Evolutionary conservation across 1,140 invertebrate genomes (phyloP).

Genomic region (Aphidius gifuensis): DNA sequence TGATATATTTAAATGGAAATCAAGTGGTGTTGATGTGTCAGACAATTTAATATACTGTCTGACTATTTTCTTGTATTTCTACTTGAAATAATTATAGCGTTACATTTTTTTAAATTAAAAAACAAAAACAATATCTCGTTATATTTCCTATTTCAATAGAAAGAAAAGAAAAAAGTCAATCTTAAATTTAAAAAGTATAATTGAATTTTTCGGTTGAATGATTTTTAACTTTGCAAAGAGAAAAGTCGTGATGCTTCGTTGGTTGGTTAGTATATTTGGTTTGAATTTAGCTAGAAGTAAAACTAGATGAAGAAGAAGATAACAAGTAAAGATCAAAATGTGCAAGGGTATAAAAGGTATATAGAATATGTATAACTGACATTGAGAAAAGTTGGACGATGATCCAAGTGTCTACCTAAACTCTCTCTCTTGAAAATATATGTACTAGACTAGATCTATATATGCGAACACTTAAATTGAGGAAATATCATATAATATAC

Average conservation of each 20-base stretch:
- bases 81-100: no score
- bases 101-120: no score
- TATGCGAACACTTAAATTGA: conserved; percentile 20
- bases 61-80: no score
- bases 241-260: neutral
- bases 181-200: conserved; percentile 30
- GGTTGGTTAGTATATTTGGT: conserved; percentile 36
- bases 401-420: no score
- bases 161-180: no score
- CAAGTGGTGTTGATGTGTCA: no score
- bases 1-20: no score
- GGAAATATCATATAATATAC: conserved; percentile 16
- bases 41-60: no score
- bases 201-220: conserved; percentile 54
- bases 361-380: conserved; percentile 29
- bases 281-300: conserved; percentile 23
- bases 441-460: conserved; percentile 13
- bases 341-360: conserved; percentile 18
- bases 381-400: conserved; percentile 31
- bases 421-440: conserved; percentile 26
- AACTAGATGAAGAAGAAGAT: neutral
- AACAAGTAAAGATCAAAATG: conserved; percentile 12
- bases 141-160: no score
- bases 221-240: conserved; percentile 35
- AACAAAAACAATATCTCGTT: no score